Conservation (phyloP, 2,797 vertebrate species). For the Staurois parvus region DNA sequence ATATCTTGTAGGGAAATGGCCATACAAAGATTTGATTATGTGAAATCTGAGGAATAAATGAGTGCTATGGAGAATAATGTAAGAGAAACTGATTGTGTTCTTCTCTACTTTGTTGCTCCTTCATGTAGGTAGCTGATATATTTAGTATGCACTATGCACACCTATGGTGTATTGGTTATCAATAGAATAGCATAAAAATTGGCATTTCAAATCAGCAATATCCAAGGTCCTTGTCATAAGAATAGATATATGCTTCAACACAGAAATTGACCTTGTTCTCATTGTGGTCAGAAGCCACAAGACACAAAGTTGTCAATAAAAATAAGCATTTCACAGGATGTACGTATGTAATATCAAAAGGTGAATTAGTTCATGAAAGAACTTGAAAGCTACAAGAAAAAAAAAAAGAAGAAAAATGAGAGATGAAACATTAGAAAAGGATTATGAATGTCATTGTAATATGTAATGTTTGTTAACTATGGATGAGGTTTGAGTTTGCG, state of each 20-base stretch:
- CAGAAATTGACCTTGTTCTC: neutral
- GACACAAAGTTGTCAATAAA: slow-evolving; percentile 11
- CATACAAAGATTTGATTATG: neutral
- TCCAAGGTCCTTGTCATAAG: slow-evolving; percentile 13
- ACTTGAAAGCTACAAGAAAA: no score
- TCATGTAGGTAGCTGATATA: neutral
- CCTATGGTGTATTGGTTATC: neutral
- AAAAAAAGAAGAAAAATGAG: no score
- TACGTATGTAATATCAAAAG: neutral
- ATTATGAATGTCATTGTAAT: no score
- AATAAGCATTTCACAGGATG: neutral
- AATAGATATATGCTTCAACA: neutral
- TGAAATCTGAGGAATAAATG: neutral
- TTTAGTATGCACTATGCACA: neutral
- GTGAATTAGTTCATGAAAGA: neutral
- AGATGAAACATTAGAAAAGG: no score
- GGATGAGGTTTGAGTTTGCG: no score
- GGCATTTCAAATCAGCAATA: neutral
- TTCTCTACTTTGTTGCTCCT: no score
- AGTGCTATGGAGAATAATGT: neutral
- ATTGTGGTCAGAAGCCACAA: neutral
- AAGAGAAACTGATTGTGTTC: neutral
- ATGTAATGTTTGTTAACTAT: no score
- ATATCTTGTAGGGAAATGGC: neutral
- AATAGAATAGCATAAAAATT: neutral